Evolutionary conservation across 2,888 invertebrate genomes (phyloP), one percentile per base, ranked within the genome.

Genomic region (Parthenolecanium corni): DNA sequence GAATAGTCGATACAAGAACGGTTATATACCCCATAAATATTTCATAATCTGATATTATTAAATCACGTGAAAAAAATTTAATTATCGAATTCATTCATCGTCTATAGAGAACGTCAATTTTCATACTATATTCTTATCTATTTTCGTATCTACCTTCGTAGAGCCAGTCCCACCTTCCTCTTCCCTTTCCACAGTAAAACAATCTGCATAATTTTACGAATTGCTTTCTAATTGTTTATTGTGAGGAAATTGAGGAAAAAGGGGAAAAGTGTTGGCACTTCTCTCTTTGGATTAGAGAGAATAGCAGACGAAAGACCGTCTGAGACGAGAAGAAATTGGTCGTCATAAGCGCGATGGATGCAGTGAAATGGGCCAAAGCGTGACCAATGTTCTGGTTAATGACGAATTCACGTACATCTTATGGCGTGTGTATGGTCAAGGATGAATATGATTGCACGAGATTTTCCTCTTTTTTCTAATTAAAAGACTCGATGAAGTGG

Each of bases 321-420:
- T 54, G 11, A 47, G 23, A 18, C 21, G 42, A 40, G 42, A 40
- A 54, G 40, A 31, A 31, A 31, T 31, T 6, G 9, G 9, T 6
- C 31, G 9, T 31, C 31, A 31, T 31, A 31, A 31, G 9, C 31
- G 9, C 31, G 42, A 23, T 54, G 54, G 38, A 40, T 40, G 38
- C 42, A 23, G 54, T 54, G 54, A 54, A 54, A 54, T 54, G 54
- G 54, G 54, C 54, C 54, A 54, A 40, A 54, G 54, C 54, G 54
- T 54, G 54, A 54, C 54, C 40, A 54, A 54, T 42, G 54, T 54
- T 40, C 40, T 54, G 54, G 54, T 54, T 54, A 54, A 54, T 42
- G 40, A 42, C 40, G 24, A 21, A 42, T 31, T 31, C 31, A 31
- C 31, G 31, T 31, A 9, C 5, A 9, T 31, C 4, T 9, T 16